phyloP scores from a whole-genome alignment of 2,888 invertebrate genomes.

The Acleris emargana region DNA sequence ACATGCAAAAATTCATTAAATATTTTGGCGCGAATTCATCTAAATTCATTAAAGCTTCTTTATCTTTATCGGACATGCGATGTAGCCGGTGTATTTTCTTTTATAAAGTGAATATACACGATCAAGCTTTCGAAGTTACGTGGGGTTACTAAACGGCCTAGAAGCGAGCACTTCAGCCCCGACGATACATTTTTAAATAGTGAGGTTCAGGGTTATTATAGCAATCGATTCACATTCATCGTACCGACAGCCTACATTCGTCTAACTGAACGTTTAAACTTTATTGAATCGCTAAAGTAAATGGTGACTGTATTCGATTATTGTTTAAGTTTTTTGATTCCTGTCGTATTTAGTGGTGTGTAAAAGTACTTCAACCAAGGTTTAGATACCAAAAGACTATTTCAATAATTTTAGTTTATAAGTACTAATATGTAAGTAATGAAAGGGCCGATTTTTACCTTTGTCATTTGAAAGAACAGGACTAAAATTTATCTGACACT shows the following conservation, averaged over 20 bases:
- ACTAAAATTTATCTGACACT: too few species aligned
- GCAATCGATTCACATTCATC: constrained; percentile 69
- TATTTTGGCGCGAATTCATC: background rate
- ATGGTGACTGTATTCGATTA: background rate
- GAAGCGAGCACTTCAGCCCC: constrained; percentile 50
- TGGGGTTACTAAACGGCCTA: constrained; percentile 53
- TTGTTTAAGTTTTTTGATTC: background rate
- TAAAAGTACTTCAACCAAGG: too few species aligned
- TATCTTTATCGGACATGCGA: constrained; percentile 1
- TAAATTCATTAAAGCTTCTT: constrained; percentile 1
- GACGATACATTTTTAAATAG: constrained; percentile 50
- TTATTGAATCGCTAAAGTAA: constrained; percentile 1
- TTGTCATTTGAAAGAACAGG: too few species aligned
- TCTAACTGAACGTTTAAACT: constrained; percentile 41
- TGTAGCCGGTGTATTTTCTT: constrained; percentile 4
- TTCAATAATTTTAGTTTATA: too few species aligned
- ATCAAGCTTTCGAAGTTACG: constrained; percentile 49
- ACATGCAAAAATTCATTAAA: constrained; percentile 10
- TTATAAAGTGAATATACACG: constrained; percentile 41
- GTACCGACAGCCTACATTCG: constrained; percentile 23
- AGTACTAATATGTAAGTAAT: too few species aligned
- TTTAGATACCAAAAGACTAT: too few species aligned
- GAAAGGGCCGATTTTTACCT: too few species aligned
- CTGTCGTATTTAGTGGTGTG: too few species aligned
- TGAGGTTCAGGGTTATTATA: constrained; percentile 71